Base-by-base conservation (phyloP, 2,797 vertebrate genomes). In the Cirrhinus mrigala region DNA sequence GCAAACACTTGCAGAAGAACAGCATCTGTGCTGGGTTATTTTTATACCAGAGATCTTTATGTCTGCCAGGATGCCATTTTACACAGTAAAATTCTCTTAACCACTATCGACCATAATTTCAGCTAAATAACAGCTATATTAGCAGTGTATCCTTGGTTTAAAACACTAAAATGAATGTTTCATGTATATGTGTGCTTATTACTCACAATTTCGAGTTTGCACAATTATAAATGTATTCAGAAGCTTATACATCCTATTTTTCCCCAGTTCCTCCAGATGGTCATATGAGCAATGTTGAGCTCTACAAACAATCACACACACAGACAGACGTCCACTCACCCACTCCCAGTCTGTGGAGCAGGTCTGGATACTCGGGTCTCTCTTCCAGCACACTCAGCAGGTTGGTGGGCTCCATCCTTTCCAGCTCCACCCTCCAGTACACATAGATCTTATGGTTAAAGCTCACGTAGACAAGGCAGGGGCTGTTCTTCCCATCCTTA, bases 371-470 rank as follows among this genome's bases (percentile, higher is more conserved):
- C 83, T 97, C 94, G 0, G 96, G 94, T 70, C 96, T 95, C 82
- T 95, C 89, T 74, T 98, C 97, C 89, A 99, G 92, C 27, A 99
- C 92, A 44, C 97, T 96, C 81, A 97, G 58, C 75, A 99, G 94
- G 91, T 97, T 99, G 22, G 97, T 98, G 85, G 98, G 98, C 89
- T 99, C 98, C 97, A 99, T 99, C 66, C 97, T 96, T 92, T 99
- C 97, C 87, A 99, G 94, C 89, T 95, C 94, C 85, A 99, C 97
- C 88, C 97, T 97, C 98, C 98, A 99, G 93, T 99, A 99, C 86
- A 99, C 96, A 73, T 97, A 97, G 92, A 99, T 98, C 91, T 99
- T 99, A 89, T 99, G 97, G 87, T 92, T 99, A 95, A 99, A 99
- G 74, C 97, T 98, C 86, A 99, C 97, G 0, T 99, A 99, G 58